Percentiles rank a stretch among this genome's conserved stretches.
These are phyloP conservation scores for Vanessa cardui DNA, from an alignment of 2,888 invertebrate species.

Conservation along the genomic window DNA sequence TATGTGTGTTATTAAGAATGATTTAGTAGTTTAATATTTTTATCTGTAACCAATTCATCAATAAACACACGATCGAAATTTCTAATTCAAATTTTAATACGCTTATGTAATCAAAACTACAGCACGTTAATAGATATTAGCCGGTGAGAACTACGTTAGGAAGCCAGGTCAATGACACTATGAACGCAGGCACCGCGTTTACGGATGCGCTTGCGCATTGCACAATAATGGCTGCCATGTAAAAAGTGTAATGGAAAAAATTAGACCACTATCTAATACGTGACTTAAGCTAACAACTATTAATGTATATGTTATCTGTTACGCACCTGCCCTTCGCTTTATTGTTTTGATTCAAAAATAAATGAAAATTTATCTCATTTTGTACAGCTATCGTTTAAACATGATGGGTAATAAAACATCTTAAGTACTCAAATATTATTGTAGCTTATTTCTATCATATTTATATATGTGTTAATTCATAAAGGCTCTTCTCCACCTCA, in stretches of 20 bases:
- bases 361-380: neutral
- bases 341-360: too few relatives aligned
- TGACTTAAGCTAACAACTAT: constrained; percentile 11
- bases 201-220: constrained; percentile 67
- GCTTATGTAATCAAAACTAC: neutral
- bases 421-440: too few relatives aligned
- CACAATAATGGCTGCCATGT: constrained; percentile 54
- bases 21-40: too few relatives aligned
- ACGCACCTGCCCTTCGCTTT: too few relatives aligned
- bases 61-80: neutral
- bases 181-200: constrained; percentile 49
- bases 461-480: too few relatives aligned
- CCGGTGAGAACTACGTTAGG: constrained; percentile 54
- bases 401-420: too few relatives aligned
- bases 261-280: constrained; percentile 24
- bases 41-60: too few relatives aligned
- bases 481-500: too few relatives aligned
- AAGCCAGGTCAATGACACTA: constrained; percentile 64
- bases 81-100: neutral
- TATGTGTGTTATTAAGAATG: too few relatives aligned
- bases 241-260: constrained; percentile 42
- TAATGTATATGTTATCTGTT: neutral
- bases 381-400: too few relatives aligned
- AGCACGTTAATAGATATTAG: constrained; percentile 24
- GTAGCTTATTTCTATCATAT: too few relatives aligned